Conservation (phyloP, 2,888 invertebrate species). For the Polydrusus tereticollis region DNA sequence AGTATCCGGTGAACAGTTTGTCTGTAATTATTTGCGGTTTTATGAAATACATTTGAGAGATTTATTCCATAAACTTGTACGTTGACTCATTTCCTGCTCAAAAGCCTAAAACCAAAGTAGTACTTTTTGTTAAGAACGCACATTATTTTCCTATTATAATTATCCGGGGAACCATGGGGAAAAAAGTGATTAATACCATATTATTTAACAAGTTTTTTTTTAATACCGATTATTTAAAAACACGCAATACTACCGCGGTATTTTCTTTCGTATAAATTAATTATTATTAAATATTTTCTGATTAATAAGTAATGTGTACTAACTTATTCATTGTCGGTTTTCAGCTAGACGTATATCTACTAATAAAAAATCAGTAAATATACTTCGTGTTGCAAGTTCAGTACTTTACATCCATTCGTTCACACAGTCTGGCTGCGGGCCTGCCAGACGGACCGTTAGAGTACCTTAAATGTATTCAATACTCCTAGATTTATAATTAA, state of each 20-base stretch:
- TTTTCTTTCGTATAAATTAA: not conserved
- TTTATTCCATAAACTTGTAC: constrained; percentile 1
- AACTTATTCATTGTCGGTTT: too few relatives aligned
- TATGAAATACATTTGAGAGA: constrained; percentile 4
- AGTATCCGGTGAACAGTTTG: constrained; percentile 11
- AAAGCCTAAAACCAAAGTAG: not conserved
- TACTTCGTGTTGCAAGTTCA: too few relatives aligned
- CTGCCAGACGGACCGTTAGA: too few relatives aligned
- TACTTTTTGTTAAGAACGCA: not conserved
- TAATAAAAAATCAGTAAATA: too few relatives aligned
- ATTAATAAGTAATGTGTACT: too few relatives aligned
- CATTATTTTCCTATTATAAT: not conserved
- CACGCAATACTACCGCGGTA: not conserved
- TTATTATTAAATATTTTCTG: too few relatives aligned
- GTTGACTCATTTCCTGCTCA: constrained; percentile 1
- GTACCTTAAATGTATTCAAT: too few relatives aligned
- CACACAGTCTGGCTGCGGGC: too few relatives aligned
- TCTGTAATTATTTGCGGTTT: constrained; percentile 2
- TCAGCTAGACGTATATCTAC: too few relatives aligned
- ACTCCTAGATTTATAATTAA: too few relatives aligned
- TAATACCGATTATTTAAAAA: not conserved
- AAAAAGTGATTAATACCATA: not conserved
- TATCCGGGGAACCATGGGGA: not conserved
- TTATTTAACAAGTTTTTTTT: not conserved
- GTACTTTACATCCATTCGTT: too few relatives aligned